Percentiles rank a stretch among this genome's conserved stretches.
Evolutionary conservation across 2,888 invertebrate species (phyloP).

Genomic region (Caenorhabditis japonica): DNA sequence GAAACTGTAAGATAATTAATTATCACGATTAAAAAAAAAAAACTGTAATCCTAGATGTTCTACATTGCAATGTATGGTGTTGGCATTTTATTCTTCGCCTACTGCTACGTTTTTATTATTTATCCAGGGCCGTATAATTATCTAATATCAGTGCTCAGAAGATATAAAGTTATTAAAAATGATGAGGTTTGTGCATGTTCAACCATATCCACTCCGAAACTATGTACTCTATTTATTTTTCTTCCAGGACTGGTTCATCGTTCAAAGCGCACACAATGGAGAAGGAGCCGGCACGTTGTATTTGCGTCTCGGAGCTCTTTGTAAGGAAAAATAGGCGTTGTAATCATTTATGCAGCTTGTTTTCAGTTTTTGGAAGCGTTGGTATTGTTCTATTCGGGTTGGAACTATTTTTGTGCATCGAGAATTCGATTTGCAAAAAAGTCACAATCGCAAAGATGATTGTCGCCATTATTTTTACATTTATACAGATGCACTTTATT

Average conservation of each 20-base stretch:
- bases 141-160: constrained; percentile 34
- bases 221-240: too few species aligned
- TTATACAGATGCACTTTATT: constrained; percentile 77
- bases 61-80: constrained; percentile 74
- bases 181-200: constrained; percentile 21
- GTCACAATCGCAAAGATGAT: constrained; percentile 71
- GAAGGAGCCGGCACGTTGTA: constrained; percentile 75
- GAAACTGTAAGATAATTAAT: constrained; percentile 66
- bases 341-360: neutral
- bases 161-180: constrained; percentile 39
- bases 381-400: constrained; percentile 75
- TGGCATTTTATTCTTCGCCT: constrained; percentile 71
- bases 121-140: constrained; percentile 69
- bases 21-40: neutral
- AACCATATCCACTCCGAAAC: constrained; percentile 13
- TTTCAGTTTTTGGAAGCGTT: constrained; percentile 74
- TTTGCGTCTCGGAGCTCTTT: constrained; percentile 72
- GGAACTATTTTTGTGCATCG: constrained; percentile 73
- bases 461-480: constrained; percentile 73
- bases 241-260: constrained; percentile 62
- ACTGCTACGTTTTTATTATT: constrained; percentile 73
- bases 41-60: constrained; percentile 66
- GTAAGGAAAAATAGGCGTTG: constrained; percentile 52
- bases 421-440: constrained; percentile 61
- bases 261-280: constrained; percentile 64